phyloP scores from a whole-genome alignment of 2,888 invertebrate species.

The Lycocerus yunnanus region DNA sequence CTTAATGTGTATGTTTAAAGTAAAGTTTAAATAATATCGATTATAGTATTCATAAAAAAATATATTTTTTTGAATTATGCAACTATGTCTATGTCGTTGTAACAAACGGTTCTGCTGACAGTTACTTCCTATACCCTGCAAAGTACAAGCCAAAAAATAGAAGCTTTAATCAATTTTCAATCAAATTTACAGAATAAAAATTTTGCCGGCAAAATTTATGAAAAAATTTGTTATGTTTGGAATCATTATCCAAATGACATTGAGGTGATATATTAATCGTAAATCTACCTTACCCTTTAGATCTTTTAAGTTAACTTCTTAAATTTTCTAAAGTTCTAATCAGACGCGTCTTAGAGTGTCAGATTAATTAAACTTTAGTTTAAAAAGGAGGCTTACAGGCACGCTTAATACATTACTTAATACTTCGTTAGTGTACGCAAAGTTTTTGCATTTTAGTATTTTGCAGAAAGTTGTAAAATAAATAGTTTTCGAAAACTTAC shows the following conservation, averaged over 20 bases:
- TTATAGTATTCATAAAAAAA: neutral
- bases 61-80: too few species aligned
- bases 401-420: neutral
- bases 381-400: neutral
- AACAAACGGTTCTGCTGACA: too few species aligned
- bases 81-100: too few species aligned
- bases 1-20: neutral
- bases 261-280: neutral
- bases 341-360: constrained; percentile 1
- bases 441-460: neutral
- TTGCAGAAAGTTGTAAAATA: neutral
- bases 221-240: neutral
- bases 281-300: neutral
- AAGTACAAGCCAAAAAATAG: too few species aligned
- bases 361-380: constrained; percentile 5
- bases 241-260: neutral
- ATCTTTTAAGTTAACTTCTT: constrained; percentile 1
- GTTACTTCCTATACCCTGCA: too few species aligned
- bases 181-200: neutral
- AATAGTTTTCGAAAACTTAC: neutral
- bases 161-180: too few species aligned
- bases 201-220: neutral
- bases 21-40: neutral
- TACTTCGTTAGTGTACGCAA: neutral
- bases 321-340: constrained; percentile 3